These are phyloP conservation scores for Acanthurus tractus DNA, from an alignment of 2,797 vertebrate species.

Conservation along the genomic window DNA sequence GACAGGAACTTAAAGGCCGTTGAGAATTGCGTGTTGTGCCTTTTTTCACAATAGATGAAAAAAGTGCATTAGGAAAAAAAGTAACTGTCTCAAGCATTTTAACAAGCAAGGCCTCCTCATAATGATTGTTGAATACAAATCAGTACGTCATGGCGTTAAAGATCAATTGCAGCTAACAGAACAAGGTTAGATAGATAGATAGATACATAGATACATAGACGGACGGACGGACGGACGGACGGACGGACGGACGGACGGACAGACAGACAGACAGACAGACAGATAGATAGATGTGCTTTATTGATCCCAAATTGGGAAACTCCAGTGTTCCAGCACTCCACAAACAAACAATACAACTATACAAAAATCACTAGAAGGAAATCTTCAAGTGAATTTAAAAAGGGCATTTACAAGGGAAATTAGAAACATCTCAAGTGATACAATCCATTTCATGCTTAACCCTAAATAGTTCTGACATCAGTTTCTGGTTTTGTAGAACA, in stretches of 20 bases:
- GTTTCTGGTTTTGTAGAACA: conserved; percentile 19
- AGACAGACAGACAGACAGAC: too few species aligned
- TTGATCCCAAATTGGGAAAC: too few species aligned
- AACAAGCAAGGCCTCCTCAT: not conserved
- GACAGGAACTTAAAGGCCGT: not conserved
- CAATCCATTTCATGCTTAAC: not conserved
- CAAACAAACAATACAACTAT: too few species aligned
- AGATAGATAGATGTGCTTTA: too few species aligned
- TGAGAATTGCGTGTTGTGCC: not conserved
- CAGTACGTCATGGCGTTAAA: conserved; percentile 8
- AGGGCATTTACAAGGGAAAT: too few species aligned
- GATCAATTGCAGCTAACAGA: not conserved
- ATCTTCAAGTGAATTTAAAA: too few species aligned
- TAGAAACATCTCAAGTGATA: not conserved
- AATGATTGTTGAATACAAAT: conserved; percentile 1
- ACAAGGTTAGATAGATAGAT: not conserved
- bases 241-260: too few species aligned
- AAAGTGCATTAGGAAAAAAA: not conserved
- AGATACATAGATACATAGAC: too few species aligned
- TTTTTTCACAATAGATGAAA: not conserved
- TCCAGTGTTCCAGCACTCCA: too few species aligned
- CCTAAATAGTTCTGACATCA: conserved; percentile 13
- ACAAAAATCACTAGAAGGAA: too few species aligned
- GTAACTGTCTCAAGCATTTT: not conserved
- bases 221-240: too few species aligned